Evolutionary conservation across 1,140 invertebrate species (phyloP).

Genomic region (Sinonovacula constricta): DNA sequence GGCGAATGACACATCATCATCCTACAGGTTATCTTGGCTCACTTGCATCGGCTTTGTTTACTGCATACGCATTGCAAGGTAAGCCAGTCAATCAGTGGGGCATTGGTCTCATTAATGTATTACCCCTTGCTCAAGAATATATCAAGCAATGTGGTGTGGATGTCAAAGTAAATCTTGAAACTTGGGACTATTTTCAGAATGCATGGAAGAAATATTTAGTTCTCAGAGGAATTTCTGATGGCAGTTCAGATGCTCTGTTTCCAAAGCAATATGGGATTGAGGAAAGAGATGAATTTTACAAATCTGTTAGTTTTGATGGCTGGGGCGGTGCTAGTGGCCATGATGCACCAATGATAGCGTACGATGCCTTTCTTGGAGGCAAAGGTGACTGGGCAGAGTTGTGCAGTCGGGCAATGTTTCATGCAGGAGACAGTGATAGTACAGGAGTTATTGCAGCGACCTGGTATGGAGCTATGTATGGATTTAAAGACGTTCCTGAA

Average conservation of each 20-base stretch:
- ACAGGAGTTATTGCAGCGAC: conserved; percentile 76
- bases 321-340: conserved; percentile 30
- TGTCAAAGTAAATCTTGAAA: conserved; percentile 22
- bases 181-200: conserved; percentile 62
- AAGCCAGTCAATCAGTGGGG: conserved; percentile 4
- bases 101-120: not conserved
- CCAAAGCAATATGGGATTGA: conserved; percentile 64
- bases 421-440: conserved; percentile 77
- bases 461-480: conserved; percentile 76
- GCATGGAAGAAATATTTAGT: conserved; percentile 68
- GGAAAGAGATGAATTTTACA: conserved; percentile 72
- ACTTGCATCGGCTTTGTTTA: conserved; percentile 74
- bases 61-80: conserved; percentile 73
- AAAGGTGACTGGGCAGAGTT: conserved; percentile 20
- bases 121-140: conserved; percentile 8
- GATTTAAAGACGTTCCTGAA: conserved; percentile 70
- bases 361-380: conserved; percentile 43
- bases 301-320: conserved; percentile 33
- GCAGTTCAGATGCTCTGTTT: conserved; percentile 62
- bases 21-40: conserved; percentile 75
- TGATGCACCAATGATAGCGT: conserved; percentile 71
- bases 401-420: conserved; percentile 65
- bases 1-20: conserved; percentile 77
- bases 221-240: conserved; percentile 58
- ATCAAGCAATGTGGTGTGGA: not conserved